A percentile compares a stretch with the other conserved stretches of the same genome.
phyloP scores from a whole-genome alignment of 2,113 vertebrate species.

The Rafetus swinhoei region DNA sequence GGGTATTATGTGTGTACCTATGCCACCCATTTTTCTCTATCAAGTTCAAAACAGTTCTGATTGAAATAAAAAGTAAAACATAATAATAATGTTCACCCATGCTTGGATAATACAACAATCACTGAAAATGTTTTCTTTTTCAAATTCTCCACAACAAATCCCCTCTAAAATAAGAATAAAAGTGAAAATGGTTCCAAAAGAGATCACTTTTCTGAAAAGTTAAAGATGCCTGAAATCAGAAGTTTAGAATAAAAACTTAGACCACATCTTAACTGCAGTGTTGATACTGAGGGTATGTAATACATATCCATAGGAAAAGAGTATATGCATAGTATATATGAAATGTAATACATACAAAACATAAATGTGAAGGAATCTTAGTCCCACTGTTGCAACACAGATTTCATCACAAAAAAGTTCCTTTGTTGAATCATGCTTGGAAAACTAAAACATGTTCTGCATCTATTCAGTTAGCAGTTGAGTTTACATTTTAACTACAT shows the following conservation, averaged over 20 bases:
- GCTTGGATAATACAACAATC: neutral
- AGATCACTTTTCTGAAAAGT: neutral
- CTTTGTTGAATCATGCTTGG: neutral
- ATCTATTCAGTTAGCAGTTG: constrained; percentile 53
- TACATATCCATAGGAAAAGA: neutral
- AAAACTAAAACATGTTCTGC: constrained; percentile 65
- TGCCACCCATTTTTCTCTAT: neutral
- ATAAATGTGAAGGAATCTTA: constrained; percentile 44
- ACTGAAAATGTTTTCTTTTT: neutral
- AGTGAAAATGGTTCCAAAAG: neutral
- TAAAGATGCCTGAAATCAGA: neutral
- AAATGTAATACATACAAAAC: constrained; percentile 29
- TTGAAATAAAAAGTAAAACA: neutral
- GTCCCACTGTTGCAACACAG: constrained; percentile 13
- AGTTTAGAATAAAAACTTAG: neutral
- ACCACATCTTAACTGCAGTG: neutral
- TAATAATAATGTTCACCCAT: neutral
- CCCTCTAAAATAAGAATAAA: neutral
- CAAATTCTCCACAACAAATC: neutral
- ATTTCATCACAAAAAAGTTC: constrained; percentile 67
- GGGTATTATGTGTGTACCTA: neutral
- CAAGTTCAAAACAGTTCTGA: constrained; percentile 17
- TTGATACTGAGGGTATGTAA: neutral
- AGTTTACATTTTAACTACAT: constrained; percentile 72
- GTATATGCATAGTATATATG: constrained; percentile 22